Conservation (phyloP, 1,140 invertebrate species). For the Macrobrachium nipponense region DNA sequence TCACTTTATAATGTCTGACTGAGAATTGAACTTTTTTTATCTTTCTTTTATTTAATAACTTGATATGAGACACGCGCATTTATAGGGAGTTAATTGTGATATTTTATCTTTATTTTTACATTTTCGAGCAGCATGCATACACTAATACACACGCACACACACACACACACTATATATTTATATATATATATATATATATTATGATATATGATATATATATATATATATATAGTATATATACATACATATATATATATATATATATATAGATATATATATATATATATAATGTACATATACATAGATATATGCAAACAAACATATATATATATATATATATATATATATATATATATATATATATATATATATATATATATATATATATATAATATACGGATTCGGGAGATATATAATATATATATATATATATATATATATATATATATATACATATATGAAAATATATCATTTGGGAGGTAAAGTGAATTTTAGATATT, state of each 20-base stretch:
- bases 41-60: too few species aligned
- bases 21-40: too few species aligned
- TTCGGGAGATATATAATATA: conserved; percentile 21
- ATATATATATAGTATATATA: not conserved
- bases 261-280: conserved; percentile 19
- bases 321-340: conserved; percentile 8
- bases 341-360: conserved; percentile 10
- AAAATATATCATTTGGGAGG: too few species aligned
- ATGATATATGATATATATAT: conserved; percentile 1
- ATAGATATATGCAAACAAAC: not conserved
- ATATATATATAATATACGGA: conserved; percentile 26
- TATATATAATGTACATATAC: not conserved
- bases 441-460: not conserved
- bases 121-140: not conserved
- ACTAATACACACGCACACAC: not conserved
- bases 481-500: too few species aligned
- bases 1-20: too few species aligned
- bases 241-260: conserved; percentile 10
- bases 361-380: conserved; percentile 18
- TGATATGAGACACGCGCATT: too few species aligned
- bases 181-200: conserved; percentile 21
- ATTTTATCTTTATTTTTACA: too few species aligned
- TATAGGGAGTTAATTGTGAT: too few species aligned
- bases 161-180: not conserved
- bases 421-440: conserved; percentile 21